Base-by-base conservation (phyloP, 64 coral and sea anemone genomes). In the Montipora cactus region DNA sequence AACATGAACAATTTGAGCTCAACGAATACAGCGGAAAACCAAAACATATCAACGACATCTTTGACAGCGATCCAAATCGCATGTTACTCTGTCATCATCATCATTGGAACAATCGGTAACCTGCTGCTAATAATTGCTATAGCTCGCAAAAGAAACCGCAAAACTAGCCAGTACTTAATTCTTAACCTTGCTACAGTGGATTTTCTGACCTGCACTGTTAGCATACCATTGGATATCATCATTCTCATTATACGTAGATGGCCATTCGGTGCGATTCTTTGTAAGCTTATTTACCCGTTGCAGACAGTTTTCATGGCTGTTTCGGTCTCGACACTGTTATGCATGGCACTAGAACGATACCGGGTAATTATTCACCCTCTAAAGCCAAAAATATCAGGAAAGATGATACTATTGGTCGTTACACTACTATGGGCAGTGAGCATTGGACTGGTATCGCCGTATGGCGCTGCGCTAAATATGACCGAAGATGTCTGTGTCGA, bases 151-250 rank as follows among this genome's bases (percentile, higher is more conserved):
- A 46, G 73, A 12, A 44, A 49, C 11, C 84, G 69, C 18, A 95
- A 95, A 84, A 88, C 81, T 3, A 95, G 94, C 20, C 90, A 95
- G 23, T 81, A 88, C 49, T 92, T 95, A 37, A 95, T 95, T 37
- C 37, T 95, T 4, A 95, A 95, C 67, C 70, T 95, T 5, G 89
- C 90, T 4, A 75, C 75, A 4, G 86, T 91, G 19, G 94, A 95
- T 72, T 78, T 95, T 14, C 45, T 92, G 11, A 83, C 81, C 25
- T 92, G 94, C 25, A 18, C 68, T 0, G 16, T 95, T 2, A 91
- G 94, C 5, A 95, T 95, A 14, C 94, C 94, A 1, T 88, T 95
- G 44, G 94, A 95, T 22, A 84, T 92, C 5, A 77, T 44, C 23
- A 77, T 92, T 12, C 20, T 74, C 19, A 37, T 83, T 23, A 44